Conservation (phyloP, 2,113 vertebrate genomes). For the Progne subis region DNA sequence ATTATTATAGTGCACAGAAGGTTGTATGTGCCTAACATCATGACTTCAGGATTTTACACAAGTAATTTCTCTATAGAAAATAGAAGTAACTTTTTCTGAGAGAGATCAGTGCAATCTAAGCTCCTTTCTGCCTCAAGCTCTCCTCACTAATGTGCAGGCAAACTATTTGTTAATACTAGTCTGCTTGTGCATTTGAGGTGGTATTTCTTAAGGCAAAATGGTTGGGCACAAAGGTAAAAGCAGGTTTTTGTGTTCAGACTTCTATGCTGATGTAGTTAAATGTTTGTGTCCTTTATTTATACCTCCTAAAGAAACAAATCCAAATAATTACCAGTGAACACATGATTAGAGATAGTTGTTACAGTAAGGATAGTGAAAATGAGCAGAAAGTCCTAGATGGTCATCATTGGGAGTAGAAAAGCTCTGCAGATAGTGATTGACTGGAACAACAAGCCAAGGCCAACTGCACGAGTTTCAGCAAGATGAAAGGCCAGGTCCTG, state of each 20-base stretch:
- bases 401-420: background rate
- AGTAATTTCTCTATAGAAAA: background rate
- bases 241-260: background rate
- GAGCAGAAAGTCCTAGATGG: background rate
- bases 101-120: background rate
- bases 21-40: background rate
- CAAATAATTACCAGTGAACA: background rate
- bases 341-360: background rate
- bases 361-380: background rate
- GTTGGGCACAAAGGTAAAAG: background rate
- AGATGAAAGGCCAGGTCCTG: rapidly evolving
- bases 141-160: background rate
- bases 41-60: background rate
- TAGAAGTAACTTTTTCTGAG: background rate
- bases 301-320: background rate
- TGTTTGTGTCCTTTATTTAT: background rate
- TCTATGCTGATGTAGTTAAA: background rate
- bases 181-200: background rate
- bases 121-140: background rate
- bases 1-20: background rate
- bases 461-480: rapidly evolving
- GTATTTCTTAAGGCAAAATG: background rate
- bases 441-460: background rate
- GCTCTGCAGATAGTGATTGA: background rate
- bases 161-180: background rate